Conservation (phyloP, 2,113 vertebrate species). For the Plotosus lineatus region DNA sequence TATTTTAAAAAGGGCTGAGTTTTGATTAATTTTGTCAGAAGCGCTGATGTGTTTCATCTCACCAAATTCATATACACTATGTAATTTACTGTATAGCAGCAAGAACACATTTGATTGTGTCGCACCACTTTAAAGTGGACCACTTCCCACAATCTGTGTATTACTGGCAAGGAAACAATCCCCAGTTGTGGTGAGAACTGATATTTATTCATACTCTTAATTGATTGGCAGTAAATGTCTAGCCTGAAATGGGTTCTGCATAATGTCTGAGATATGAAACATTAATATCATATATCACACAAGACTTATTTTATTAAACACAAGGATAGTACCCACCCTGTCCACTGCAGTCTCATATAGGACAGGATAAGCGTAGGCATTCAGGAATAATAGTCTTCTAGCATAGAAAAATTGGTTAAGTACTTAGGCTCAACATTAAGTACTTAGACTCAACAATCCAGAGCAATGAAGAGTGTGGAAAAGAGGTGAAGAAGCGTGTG, state of each 20-base stretch:
- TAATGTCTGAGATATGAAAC: slow-evolving; percentile 12
- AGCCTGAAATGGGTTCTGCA: slow-evolving; percentile 10
- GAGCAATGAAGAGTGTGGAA: too few species aligned
- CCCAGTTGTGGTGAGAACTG: not conserved
- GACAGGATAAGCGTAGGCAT: not conserved
- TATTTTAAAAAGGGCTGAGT: too few species aligned
- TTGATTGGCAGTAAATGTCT: slow-evolving; percentile 1
- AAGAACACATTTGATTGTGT: too few species aligned
- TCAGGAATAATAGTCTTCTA: not conserved
- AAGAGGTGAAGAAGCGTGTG: too few species aligned
- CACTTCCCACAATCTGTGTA: too few species aligned
- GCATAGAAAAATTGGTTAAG: not conserved
- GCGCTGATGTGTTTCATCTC: too few species aligned
- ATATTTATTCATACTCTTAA: slow-evolving; percentile 6
- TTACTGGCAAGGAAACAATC: slow-evolving; percentile 9
- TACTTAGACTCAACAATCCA: too few species aligned
- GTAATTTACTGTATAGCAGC: too few species aligned
- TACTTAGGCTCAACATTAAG: too few species aligned
- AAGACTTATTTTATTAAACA: slow-evolving; percentile 19
- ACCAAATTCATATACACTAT: too few species aligned
- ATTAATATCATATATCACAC: not conserved
- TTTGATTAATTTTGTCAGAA: too few species aligned
- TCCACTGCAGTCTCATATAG: not conserved
- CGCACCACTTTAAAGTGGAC: too few species aligned
- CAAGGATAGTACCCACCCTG: not conserved